phyloP scores from a whole-genome alignment of 1,140 invertebrate species.

The Drosophila repleta region DNA sequence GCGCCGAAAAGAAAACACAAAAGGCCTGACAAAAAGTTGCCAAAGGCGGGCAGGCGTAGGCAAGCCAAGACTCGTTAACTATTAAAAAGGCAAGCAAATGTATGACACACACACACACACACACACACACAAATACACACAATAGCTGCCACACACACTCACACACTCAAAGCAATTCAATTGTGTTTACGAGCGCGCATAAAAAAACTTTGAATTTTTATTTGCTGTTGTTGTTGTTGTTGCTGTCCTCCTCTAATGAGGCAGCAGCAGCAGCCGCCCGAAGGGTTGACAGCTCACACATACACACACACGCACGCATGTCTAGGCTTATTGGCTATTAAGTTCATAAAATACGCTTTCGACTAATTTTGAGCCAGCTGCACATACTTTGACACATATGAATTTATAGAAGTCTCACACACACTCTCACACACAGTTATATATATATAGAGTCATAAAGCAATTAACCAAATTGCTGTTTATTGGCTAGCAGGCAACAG shows the following conservation, averaged over 20 bases:
- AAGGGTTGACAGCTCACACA: conserved; percentile 47
- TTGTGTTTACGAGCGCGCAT: conserved; percentile 79
- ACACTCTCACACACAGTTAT: conserved; percentile 15
- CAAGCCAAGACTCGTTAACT: conserved; percentile 67
- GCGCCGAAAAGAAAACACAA: conserved; percentile 51
- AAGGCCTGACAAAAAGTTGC: conserved; percentile 52
- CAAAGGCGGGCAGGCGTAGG: not conserved
- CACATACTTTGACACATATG: conserved; percentile 46
- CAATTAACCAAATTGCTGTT: conserved; percentile 76
- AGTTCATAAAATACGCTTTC: conserved; percentile 62
- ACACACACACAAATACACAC: conserved; percentile 3
- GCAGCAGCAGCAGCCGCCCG: conserved; percentile 43
- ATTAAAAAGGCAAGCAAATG: conserved; percentile 61
- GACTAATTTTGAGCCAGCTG: conserved; percentile 65
- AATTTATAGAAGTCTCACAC: conserved; percentile 50
- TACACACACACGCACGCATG: conserved; percentile 12
- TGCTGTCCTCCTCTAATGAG: conserved; percentile 64
- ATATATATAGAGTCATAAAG: conserved; percentile 47
- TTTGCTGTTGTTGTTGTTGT: conserved; percentile 43
- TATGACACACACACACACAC: conserved; percentile 1
- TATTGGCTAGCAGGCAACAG: conserved; percentile 45
- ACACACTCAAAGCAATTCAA: conserved; percentile 53
- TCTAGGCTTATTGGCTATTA: conserved; percentile 73
- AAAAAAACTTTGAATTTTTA: conserved; percentile 75
- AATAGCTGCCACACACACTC: conserved; percentile 1